phyloP scores from a whole-genome alignment of 2,888 invertebrate genomes.

The Mayetiola destructor region DNA sequence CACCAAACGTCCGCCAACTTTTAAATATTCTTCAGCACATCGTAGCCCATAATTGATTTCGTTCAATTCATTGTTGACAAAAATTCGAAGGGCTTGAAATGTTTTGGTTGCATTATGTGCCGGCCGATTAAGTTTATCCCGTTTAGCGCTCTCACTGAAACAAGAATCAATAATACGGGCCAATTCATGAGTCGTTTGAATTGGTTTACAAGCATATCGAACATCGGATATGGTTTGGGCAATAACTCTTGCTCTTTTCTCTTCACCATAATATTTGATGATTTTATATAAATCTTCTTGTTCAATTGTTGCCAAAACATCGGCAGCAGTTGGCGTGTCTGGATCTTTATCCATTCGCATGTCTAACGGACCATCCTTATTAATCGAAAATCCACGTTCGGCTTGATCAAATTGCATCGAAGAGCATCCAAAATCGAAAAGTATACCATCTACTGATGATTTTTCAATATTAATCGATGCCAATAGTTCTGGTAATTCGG shows the following conservation, averaged over 20 bases:
- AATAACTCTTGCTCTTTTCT: slow-evolving; percentile 71
- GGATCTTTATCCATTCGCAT: slow-evolving; percentile 87
- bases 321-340: slow-evolving; percentile 66
- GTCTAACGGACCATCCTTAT: slow-evolving; percentile 74
- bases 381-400: slow-evolving; percentile 72
- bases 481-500: slow-evolving; percentile 62
- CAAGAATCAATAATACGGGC: slow-evolving; percentile 56
- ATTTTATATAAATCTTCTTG: slow-evolving; percentile 68
- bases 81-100: slow-evolving; percentile 85
- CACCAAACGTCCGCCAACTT: slow-evolving; percentile 61
- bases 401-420: slow-evolving; percentile 85
- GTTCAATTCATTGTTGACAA: slow-evolving; percentile 92
- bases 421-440: slow-evolving; percentile 90
- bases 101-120: slow-evolving; percentile 80
- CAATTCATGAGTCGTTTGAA: slow-evolving; percentile 71
- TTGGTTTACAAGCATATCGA: slow-evolving; percentile 54
- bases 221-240: slow-evolving; percentile 77
- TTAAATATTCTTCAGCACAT: slow-evolving; percentile 60
- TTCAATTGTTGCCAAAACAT: slow-evolving; percentile 65
- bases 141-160: slow-evolving; percentile 39
- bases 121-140: slow-evolving; percentile 60
- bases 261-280: slow-evolving; percentile 85
- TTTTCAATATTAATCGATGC: slow-evolving; percentile 41
- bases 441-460: slow-evolving; percentile 64
- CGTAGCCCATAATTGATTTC: slow-evolving; percentile 82